Evolutionary conservation across 2,888 invertebrate genomes (phyloP).

Genomic region (Latheticus oryzae): DNA sequence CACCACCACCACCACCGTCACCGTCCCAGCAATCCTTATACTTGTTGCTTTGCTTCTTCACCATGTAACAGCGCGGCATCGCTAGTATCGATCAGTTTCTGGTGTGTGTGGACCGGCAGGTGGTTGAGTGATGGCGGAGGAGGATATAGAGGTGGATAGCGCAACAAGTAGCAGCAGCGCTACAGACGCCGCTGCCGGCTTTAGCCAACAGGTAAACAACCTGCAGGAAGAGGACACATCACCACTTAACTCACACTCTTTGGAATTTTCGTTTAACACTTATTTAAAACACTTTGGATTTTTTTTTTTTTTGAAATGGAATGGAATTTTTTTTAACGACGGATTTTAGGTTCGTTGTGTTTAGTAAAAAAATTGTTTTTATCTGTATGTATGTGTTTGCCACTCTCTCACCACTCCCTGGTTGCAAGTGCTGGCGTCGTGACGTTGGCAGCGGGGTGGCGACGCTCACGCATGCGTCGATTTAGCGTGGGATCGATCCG

Average conservation of each 20-base stretch:
- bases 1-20: too few species aligned
- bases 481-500: conserved; percentile 61
- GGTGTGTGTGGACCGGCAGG: conserved; percentile 54
- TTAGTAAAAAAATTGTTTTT: too few species aligned
- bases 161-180: conserved; percentile 64
- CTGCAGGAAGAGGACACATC: conserved; percentile 50
- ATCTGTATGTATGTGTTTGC: too few species aligned
- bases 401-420: conserved; percentile 65
- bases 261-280: too few species aligned
- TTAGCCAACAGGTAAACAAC: conserved; percentile 64
- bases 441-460: conserved; percentile 60
- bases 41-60: conserved; percentile 75
- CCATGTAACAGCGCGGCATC: conserved; percentile 84
- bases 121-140: conserved; percentile 59
- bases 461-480: conserved; percentile 55
- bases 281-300: too few species aligned
- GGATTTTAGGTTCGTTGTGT: too few species aligned
- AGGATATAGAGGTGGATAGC: conserved; percentile 54
- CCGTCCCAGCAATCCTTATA: conserved; percentile 64
- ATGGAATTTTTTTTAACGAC: too few species aligned
- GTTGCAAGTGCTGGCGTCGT: conserved; percentile 60
- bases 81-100: conserved; percentile 39
- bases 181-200: conserved; percentile 52
- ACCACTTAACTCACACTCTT: conserved; percentile 39
- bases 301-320: too few species aligned